These are phyloP conservation scores for Pelodiscus sinensis DNA, from an alignment of 2,113 vertebrate genomes.

Conservation along the genomic window DNA sequence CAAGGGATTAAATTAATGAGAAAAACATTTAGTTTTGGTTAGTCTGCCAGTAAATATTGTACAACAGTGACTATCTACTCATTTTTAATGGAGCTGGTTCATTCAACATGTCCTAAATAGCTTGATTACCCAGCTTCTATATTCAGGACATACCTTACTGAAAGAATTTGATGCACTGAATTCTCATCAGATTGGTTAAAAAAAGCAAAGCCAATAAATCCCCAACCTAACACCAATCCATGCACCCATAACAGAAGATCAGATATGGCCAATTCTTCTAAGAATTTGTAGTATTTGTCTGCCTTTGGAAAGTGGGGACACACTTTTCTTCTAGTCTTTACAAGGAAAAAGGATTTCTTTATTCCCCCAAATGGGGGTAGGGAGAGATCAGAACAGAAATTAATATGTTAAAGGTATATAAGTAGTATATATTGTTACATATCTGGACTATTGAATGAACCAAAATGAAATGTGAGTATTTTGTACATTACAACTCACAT, in stretches of 20 bases:
- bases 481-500: not conserved
- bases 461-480: not conserved
- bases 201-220: not conserved
- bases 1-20: not conserved
- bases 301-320: not conserved
- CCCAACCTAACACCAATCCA: not conserved
- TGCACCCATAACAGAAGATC: not conserved
- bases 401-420: not conserved
- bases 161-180: not conserved
- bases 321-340: conserved; percentile 1
- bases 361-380: not conserved
- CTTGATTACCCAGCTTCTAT: not conserved
- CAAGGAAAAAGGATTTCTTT: not conserved
- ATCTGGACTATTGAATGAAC: not conserved
- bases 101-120: not conserved
- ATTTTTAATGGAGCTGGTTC: not conserved
- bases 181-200: not conserved
- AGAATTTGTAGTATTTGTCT: not conserved
- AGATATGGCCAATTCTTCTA: not conserved
- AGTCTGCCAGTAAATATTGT: not conserved
- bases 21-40: not conserved
- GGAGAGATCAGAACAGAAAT: not conserved
- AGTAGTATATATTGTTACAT: conserved; percentile 18
- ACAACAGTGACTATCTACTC: not conserved
- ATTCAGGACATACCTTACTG: not conserved